A percentile compares a stretch with the other conserved stretches of the same genome.
phyloP scores from a whole-genome alignment of 1,140 invertebrate genomes.

The Trichomalopsis sarcophagae region DNA sequence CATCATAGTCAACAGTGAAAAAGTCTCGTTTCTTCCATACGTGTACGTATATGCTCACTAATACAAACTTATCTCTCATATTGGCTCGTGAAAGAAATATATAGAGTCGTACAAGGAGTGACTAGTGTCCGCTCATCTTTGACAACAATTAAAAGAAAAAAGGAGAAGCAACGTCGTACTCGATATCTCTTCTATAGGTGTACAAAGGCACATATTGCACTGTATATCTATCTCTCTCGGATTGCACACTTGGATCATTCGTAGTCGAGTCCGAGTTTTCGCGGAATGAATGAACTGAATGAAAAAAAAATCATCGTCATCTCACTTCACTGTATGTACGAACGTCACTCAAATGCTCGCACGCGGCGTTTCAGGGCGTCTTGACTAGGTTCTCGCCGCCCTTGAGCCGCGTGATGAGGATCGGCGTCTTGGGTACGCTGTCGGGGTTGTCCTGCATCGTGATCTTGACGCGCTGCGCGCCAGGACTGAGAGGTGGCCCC shows the following conservation, averaged over 20 bases:
- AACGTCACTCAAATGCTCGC: too few relatives aligned
- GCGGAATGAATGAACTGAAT: not conserved
- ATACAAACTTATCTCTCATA: not conserved
- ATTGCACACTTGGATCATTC: conserved; percentile 25
- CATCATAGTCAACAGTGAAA: not conserved
- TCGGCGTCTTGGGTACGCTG: conserved; percentile 72
- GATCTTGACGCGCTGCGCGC: conserved; percentile 72
- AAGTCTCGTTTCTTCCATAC: not conserved
- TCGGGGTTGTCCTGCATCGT: conserved; percentile 72
- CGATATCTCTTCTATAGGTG: conserved; percentile 5
- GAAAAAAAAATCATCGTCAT: not conserved
- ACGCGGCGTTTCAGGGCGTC: conserved; percentile 59
- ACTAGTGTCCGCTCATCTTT: conserved; percentile 60
- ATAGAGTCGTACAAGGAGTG: conserved; percentile 57
- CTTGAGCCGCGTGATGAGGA: conserved; percentile 70
- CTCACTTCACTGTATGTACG: too few relatives aligned
- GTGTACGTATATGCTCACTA: not conserved
- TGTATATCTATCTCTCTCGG: not conserved
- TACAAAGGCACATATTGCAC: conserved; percentile 44
- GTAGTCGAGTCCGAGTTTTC: conserved; percentile 11
- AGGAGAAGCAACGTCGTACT: conserved; percentile 27
- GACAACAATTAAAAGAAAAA: conserved; percentile 50
- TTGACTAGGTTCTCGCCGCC: conserved; percentile 72
- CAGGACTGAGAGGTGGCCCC: conserved; percentile 65
- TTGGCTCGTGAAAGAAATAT: conserved; percentile 4